Conservation (phyloP, 2,797 vertebrate species). For the Varecia variegata region DNA sequence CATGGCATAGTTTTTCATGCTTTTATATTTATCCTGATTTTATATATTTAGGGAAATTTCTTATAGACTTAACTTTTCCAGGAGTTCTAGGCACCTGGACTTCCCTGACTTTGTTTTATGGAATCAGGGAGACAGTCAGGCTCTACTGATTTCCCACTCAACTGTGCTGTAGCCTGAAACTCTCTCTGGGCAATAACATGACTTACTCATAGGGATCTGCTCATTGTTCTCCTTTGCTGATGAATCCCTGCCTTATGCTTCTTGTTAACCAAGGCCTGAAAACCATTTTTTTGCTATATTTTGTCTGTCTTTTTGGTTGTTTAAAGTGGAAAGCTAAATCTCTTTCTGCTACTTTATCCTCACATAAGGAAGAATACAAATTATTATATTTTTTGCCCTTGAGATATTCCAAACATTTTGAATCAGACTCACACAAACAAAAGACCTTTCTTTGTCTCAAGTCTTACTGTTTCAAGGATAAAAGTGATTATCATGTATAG, state of each 20-base stretch:
- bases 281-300: not conserved
- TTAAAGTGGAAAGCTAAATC: not conserved
- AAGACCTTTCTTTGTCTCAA: not conserved
- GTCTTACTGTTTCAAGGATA: not conserved
- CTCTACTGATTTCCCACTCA: not conserved
- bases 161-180: not conserved
- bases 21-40: not conserved
- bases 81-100: not conserved
- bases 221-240: not conserved
- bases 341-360: not conserved
- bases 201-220: not conserved
- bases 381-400: not conserved
- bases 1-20: not conserved
- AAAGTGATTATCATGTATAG: not conserved
- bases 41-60: not conserved
- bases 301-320: not conserved
- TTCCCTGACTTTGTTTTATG: not conserved
- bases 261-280: not conserved
- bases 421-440: not conserved
- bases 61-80: not conserved
- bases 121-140: not conserved
- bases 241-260: not conserved
- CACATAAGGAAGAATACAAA: not conserved
- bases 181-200: not conserved
- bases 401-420: not conserved